These are phyloP conservation scores for Todiramphus chloris DNA, from an alignment of 2,113 vertebrate species.

Conservation along the genomic window DNA sequence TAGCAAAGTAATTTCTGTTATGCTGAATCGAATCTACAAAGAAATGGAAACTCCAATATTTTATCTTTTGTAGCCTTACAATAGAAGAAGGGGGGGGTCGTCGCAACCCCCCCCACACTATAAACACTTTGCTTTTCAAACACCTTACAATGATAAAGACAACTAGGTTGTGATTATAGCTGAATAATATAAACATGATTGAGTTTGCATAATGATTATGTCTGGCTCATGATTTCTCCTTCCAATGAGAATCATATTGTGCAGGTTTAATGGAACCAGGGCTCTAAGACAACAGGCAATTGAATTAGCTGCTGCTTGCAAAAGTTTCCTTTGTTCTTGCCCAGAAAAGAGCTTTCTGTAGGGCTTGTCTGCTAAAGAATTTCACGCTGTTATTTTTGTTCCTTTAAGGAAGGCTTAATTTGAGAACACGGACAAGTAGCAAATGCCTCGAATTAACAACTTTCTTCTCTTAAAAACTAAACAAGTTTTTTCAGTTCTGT, in stretches of 20 bases:
- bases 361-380: background rate
- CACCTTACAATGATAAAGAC: constrained; percentile 41
- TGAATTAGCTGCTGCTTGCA: background rate
- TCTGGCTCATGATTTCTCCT: constrained; percentile 41
- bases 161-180: constrained; percentile 58
- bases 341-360: background rate
- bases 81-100: background rate
- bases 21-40: background rate
- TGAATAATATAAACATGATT: constrained; percentile 59
- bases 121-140: constrained; percentile 57
- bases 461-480: background rate
- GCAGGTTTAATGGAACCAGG: background rate
- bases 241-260: constrained; percentile 25
- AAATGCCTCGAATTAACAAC: background rate
- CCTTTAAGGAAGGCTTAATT: background rate
- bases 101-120: background rate
- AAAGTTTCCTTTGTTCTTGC: constrained; percentile 19
- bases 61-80: constrained; percentile 2
- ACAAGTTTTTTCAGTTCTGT: background rate
- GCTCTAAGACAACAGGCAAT: background rate
- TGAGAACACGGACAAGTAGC: background rate
- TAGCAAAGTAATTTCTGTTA: background rate
- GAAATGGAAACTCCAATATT: background rate
- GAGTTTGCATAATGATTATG: constrained; percentile 65
- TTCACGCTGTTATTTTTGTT: background rate